Evolutionary conservation across 2,797 vertebrate genomes (phyloP).

Genomic region (Ibycter americanus): DNA sequence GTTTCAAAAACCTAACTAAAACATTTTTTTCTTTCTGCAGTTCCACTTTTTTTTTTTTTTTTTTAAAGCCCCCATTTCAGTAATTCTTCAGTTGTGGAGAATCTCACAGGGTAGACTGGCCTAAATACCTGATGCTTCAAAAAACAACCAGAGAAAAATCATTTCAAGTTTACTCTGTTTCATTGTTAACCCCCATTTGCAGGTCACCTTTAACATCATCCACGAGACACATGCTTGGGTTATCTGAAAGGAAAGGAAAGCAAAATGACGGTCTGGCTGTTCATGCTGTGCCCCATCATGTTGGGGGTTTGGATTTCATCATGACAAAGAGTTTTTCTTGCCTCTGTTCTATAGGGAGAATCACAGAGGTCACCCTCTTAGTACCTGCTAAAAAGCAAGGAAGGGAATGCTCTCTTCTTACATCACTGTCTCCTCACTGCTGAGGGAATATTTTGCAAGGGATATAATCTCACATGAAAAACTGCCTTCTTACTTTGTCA

Average conservation of each 20-base stretch:
- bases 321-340: conserved; percentile 47
- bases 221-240: not conserved
- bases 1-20: not conserved
- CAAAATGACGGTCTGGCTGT: conserved; percentile 16
- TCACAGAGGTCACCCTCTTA: conserved; percentile 30
- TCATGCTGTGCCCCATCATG: conserved; percentile 12
- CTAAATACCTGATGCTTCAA: not conserved
- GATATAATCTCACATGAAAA: conserved; percentile 49
- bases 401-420: conserved; percentile 34
- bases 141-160: not conserved
- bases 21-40: not conserved
- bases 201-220: conserved; percentile 49
- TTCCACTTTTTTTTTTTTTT: not conserved
- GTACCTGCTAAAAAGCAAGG: conserved; percentile 38
- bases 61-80: not conserved
- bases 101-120: not conserved
- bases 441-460: conserved; percentile 43
- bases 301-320: conserved; percentile 40
- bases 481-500: conserved; percentile 13
- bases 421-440: conserved; percentile 11
- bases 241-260: conserved; percentile 38
- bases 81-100: not conserved
- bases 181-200: conserved; percentile 42
- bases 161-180: conserved; percentile 38
- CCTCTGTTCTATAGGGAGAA: conserved; percentile 41